A percentile compares a stretch with the other conserved stretches of the same genome.
Conservation (phyloP, 2,797 vertebrate species). For the Ataeniobius toweri region DNA sequence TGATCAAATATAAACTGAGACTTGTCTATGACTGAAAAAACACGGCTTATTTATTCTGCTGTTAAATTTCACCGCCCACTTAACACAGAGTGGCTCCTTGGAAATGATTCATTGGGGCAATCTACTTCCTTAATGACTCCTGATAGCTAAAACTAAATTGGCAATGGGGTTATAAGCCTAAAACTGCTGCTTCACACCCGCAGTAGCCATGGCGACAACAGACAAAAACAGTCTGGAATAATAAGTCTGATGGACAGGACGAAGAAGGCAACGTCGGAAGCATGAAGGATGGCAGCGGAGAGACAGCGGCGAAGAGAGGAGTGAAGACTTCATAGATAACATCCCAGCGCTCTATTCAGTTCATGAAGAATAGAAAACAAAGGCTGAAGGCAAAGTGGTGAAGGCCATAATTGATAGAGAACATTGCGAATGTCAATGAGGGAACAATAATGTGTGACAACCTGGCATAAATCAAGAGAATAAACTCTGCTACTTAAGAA, state of each 20-base stretch:
- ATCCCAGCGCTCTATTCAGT: constrained; percentile 13
- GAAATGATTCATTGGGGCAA: constrained; percentile 62
- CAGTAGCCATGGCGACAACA: constrained; percentile 67
- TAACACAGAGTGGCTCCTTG: constrained; percentile 45
- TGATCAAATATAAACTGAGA: constrained; percentile 23
- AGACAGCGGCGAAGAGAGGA: constrained; percentile 23
- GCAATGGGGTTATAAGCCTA: constrained; percentile 66
- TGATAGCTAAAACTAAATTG: constrained; percentile 73
- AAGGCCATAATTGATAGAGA: constrained; percentile 5
- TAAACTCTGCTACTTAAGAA: neutral
- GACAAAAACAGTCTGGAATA: constrained; percentile 55
- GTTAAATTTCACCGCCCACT: constrained; percentile 67
- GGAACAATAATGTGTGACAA: constrained; percentile 9
- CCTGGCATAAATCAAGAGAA: neutral
- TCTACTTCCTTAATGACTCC: constrained; percentile 63
- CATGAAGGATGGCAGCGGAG: constrained; percentile 29
- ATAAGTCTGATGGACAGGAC: constrained; percentile 48
- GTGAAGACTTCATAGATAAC: constrained; percentile 23
- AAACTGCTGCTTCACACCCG: constrained; percentile 67
- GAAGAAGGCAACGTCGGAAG: constrained; percentile 32
- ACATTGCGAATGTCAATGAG: neutral
- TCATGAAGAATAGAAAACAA: constrained; percentile 9
- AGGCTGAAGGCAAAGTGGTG: constrained; percentile 12
- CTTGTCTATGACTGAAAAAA: constrained; percentile 30
- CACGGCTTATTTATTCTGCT: constrained; percentile 52